Base-by-base conservation (phyloP, 1,140 invertebrate species). In the Apocrypta bakeri region DNA sequence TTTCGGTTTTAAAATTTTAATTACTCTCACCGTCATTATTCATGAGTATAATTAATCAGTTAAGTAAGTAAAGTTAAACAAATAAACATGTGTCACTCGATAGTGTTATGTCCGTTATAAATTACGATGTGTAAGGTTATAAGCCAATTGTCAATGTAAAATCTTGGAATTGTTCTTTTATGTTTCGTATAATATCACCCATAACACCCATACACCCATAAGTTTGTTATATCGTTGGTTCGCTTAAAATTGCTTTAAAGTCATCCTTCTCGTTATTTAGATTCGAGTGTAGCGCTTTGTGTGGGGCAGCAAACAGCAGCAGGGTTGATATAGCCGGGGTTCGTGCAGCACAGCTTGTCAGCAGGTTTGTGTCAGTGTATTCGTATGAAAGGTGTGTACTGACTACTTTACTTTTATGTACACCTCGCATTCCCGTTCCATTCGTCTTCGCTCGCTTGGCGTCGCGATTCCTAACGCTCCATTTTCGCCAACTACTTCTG, bases 311-410 rank as follows among this genome's bases (percentile, higher is more conserved):
- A 92, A 92, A 92, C 91, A 92, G 91, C 91, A 92, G 91, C 91
- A 85, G 89, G 91, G 90, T 91, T 92, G 89, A 87, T 85, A 87
- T 91, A 91, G 90, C 89, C 84, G 81, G 90, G 91, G 90, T 92
- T 92, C 91, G 91, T 92, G 91, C 91, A 92, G 91, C 91, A 91
- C 91, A 92, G 91, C 91, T 92, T 92, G 91, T 92, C 91, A 92
- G 91, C 91, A 92, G 89, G 91, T 90, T 92, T 90, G 90, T 91
- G 89, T 91, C 89, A 88, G 89, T 90, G 89, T 91, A 89, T 90
- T 90, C 88, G 85, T 86, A 90, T 88, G 86, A 87, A 84, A 91
- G 85, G 87, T 87, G 85, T 90, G 87, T 87, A 86, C 88, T 88
- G 81, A 88, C 86, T 89, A 91, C 88, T 83, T 87, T 89, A 87